Evolutionary conservation across 2,797 vertebrate genomes (phyloP).

Genomic region (Coccyzus lansbergi): DNA sequence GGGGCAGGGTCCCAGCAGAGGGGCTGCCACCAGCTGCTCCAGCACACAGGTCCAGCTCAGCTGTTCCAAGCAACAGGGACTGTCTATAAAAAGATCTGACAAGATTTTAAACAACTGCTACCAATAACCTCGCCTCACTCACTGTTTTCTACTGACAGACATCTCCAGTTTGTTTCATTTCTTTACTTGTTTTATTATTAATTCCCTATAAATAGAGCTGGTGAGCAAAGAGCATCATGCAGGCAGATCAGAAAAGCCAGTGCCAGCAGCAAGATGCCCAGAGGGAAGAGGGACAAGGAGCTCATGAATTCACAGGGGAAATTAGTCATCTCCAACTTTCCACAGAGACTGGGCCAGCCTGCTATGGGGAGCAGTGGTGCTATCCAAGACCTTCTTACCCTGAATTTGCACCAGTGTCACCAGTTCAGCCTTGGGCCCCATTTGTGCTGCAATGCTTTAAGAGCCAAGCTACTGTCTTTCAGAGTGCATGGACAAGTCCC

Average conservation of each 20-base stretch:
- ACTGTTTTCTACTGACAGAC: neutral
- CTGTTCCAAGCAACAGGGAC: neutral
- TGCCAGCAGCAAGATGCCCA: neutral
- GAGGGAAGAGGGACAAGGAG: neutral
- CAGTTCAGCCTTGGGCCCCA: neutral
- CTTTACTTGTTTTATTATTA: slow-evolving; percentile 44
- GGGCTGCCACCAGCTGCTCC: neutral
- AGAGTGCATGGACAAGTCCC: neutral
- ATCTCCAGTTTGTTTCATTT: slow-evolving; percentile 8
- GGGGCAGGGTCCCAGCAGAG: neutral
- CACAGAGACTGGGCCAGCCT: rapidly evolving
- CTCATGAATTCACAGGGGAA: neutral
- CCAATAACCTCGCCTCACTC: neutral
- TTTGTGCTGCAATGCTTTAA: neutral
- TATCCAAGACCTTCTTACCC: neutral
- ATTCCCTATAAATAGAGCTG: slow-evolving; percentile 28
- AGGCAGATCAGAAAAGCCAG: neutral
- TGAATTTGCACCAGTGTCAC: neutral
- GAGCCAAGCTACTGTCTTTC: neutral
- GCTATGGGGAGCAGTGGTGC: neutral
- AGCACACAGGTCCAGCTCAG: neutral
- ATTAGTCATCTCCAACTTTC: neutral
- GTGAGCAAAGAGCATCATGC: neutral
- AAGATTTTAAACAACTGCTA: neutral
- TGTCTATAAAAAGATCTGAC: neutral